Percentiles rank a stretch among this genome's conserved stretches.
Evolutionary conservation across 2,797 vertebrate species (phyloP).

Genomic region (Halcyon leucocephala): DNA sequence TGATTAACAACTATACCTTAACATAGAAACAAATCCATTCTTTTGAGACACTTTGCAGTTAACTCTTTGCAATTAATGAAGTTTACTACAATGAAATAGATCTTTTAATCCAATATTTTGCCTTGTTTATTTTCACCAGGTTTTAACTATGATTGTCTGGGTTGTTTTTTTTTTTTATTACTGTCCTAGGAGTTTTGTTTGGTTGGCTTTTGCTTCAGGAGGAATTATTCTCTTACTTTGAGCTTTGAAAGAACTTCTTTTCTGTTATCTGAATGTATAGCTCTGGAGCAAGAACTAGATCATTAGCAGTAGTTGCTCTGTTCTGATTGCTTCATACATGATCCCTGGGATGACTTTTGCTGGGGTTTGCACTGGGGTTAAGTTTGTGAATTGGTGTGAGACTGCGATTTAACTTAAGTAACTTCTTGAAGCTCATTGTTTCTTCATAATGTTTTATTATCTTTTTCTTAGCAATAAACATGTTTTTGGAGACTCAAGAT

Average conservation of each 20-base stretch:
- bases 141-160: not conserved
- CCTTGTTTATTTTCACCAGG: not conserved
- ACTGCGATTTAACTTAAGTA: not conserved
- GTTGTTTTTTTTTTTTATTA: not conserved
- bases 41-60: not conserved
- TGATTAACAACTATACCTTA: not conserved
- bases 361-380: not conserved
- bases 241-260: not conserved
- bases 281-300: not conserved
- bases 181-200: not conserved
- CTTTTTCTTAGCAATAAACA: not conserved
- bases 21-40: not conserved
- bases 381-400: not conserved
- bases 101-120: not conserved
- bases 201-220: not conserved
- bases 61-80: not conserved
- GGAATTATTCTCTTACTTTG: not conserved
- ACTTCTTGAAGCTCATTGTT: not conserved
- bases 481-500: not conserved
- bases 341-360: not conserved
- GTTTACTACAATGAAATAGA: not conserved
- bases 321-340: not conserved
- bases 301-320: not conserved
- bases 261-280: not conserved
- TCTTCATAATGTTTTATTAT: not conserved